Percentiles rank a stretch among this genome's conserved stretches.
These are phyloP conservation scores for Sinocyclocheilus grahami DNA, from an alignment of 2,113 vertebrate genomes.

Conservation along the genomic window DNA sequence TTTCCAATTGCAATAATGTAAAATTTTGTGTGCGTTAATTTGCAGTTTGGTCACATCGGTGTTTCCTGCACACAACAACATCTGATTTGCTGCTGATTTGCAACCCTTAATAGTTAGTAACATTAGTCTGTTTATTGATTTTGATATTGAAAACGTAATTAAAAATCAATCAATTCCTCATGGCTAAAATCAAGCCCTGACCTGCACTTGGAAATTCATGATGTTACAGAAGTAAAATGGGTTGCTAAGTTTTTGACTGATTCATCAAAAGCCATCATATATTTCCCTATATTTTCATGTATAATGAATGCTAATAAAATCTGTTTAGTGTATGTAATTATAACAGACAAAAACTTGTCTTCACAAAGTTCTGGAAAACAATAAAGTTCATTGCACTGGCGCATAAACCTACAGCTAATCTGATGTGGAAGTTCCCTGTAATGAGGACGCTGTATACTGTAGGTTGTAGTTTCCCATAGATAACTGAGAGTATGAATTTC, in stretches of 20 bases:
- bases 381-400: not conserved
- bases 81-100: not conserved
- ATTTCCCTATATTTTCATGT: not conserved
- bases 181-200: not conserved
- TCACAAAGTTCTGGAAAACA: not conserved
- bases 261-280: not conserved
- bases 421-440: not conserved
- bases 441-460: not conserved
- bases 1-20: too few species aligned
- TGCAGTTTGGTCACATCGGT: not conserved
- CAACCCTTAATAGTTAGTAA: not conserved
- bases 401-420: not conserved
- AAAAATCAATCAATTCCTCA: not conserved
- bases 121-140: not conserved
- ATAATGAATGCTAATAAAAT: not conserved
- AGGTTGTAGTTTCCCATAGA: constrained; percentile 23
- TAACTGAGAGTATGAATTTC: constrained; percentile 24
- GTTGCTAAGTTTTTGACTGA: not conserved
- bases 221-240: not conserved
- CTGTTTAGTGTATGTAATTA: not conserved
- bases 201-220: not conserved
- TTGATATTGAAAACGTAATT: not conserved
- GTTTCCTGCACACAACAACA: not conserved
- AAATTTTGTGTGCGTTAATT: too few species aligned
- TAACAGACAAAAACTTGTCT: not conserved